A percentile compares a stretch with the other conserved stretches of the same genome.
Conservation (phyloP, 2,113 vertebrate species). For the Coreoperca whiteheadi region DNA sequence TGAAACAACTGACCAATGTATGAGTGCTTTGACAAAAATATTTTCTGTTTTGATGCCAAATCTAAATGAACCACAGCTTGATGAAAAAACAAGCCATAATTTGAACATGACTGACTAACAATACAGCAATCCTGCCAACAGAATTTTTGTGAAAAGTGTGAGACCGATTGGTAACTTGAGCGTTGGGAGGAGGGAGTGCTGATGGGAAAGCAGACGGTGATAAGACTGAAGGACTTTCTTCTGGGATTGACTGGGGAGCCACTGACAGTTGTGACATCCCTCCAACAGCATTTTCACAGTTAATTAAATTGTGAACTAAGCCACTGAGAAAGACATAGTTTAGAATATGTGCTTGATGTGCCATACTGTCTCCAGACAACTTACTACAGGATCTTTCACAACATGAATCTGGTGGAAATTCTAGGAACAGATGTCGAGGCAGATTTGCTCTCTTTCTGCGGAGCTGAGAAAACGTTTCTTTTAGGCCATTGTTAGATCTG, state of each 20-base stretch:
- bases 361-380: conserved; percentile 74
- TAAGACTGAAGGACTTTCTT: conserved; percentile 68
- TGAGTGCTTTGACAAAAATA: neutral
- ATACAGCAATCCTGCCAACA: neutral
- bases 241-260: conserved; percentile 67
- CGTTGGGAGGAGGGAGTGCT: conserved; percentile 10
- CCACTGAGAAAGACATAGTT: conserved; percentile 64
- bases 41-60: conserved; percentile 14
- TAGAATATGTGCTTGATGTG: conserved; percentile 68
- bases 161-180: conserved; percentile 32
- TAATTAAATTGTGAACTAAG: conserved; percentile 80
- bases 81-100: conserved; percentile 14
- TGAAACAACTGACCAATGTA: neutral
- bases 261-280: conserved; percentile 72
- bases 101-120: conserved; percentile 15
- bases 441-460: conserved; percentile 48
- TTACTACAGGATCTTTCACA: conserved; percentile 52
- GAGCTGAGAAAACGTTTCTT: conserved; percentile 27
- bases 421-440: conserved; percentile 67
- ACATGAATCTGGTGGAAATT: conserved; percentile 67
- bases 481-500: conserved; percentile 14
- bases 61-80: conserved; percentile 2
- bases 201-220: conserved; percentile 71
- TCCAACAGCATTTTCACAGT: conserved; percentile 76
- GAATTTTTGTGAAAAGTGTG: conserved; percentile 31